Evolutionary conservation across 2,797 vertebrate species (phyloP).

Genomic region (Halcyon smyrnensis): DNA sequence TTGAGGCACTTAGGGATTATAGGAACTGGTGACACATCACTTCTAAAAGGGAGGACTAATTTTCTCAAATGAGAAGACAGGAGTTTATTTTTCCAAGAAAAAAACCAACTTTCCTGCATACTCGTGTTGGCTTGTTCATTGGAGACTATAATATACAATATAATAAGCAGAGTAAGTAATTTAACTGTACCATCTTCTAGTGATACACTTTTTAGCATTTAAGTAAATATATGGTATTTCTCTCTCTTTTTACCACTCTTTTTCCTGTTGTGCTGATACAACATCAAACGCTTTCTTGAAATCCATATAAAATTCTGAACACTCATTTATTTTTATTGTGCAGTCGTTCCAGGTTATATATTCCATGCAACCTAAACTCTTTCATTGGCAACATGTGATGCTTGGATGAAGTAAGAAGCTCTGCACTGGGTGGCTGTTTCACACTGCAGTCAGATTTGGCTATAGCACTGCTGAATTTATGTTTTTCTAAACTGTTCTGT

Average conservation of each 20-base stretch:
- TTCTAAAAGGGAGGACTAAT: neutral
- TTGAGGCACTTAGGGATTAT: neutral
- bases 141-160: neutral
- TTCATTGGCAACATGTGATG: conserved; percentile 30
- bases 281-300: conserved; percentile 25
- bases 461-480: neutral
- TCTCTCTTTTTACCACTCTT: neutral
- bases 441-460: neutral
- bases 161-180: neutral
- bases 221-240: conserved; percentile 10
- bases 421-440: neutral
- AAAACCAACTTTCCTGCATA: neutral
- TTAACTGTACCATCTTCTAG: neutral
- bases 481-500: conserved; percentile 2
- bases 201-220: neutral
- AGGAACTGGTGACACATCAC: neutral
- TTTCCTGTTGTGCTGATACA: neutral
- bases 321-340: conserved; percentile 44
- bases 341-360: conserved; percentile 7
- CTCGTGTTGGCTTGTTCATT: neutral
- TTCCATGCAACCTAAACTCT: conserved; percentile 5
- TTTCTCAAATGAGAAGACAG: neutral
- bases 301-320: conserved; percentile 38
- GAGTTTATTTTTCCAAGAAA: neutral
- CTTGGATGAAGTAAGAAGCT: neutral